These are phyloP conservation scores for Xerus inauris DNA, from an alignment of 2,113 vertebrate genomes.

Conservation along the genomic window DNA sequence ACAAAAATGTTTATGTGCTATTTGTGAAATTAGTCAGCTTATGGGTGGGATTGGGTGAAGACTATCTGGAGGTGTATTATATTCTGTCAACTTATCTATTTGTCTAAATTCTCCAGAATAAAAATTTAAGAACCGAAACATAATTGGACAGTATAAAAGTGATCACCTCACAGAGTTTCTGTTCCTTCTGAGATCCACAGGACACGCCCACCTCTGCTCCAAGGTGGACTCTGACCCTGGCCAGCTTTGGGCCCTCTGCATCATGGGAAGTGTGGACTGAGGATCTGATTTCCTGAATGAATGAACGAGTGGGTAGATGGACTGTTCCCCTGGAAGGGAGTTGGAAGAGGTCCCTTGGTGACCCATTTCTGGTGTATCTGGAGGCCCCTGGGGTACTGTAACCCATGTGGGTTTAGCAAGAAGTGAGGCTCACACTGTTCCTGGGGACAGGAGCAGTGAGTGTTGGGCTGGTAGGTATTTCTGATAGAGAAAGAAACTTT, in stretches of 20 bases:
- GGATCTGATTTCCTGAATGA: neutral
- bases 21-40: neutral
- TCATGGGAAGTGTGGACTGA: neutral
- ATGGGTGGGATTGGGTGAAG: neutral
- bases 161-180: neutral
- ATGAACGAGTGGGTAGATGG: neutral
- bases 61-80: neutral
- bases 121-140: neutral
- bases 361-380: neutral
- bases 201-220: neutral
- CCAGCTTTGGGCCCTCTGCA: neutral
- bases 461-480: neutral
- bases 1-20: neutral
- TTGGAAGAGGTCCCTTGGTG: too few species aligned
- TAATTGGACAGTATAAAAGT: neutral
- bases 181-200: neutral
- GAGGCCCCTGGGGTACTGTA: neutral
- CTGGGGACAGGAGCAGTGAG: neutral
- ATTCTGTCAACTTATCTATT: neutral
- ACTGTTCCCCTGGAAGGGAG: neutral
- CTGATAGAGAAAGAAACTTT: neutral
- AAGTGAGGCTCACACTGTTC: neutral
- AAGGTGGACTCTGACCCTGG: neutral
- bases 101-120: neutral
- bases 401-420: neutral